These are phyloP conservation scores for Scartelaos histophorus DNA, from an alignment of 2,113 vertebrate species.

Conservation along the genomic window DNA sequence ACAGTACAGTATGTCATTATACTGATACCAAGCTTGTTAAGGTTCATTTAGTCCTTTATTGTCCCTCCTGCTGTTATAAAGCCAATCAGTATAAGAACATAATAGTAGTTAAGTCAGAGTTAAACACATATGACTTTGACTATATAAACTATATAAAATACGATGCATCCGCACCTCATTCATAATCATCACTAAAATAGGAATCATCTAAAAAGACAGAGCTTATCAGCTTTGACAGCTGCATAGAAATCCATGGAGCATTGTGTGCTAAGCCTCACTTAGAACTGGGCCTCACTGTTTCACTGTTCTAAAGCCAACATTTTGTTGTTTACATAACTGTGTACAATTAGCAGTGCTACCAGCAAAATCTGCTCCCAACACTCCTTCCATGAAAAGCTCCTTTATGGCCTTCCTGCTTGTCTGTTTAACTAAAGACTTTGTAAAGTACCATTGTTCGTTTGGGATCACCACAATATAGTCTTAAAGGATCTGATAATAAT, in stretches of 20 bases:
- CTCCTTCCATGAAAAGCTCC: neutral
- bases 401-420: neutral
- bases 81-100: neutral
- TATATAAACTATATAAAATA: neutral
- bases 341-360: constrained; percentile 1
- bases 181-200: constrained; percentile 63
- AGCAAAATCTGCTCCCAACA: neutral
- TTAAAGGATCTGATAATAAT: constrained; percentile 22
- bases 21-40: neutral
- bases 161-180: constrained; percentile 36
- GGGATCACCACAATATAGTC: neutral
- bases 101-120: neutral
- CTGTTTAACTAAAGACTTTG: neutral
- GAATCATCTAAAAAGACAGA: constrained; percentile 22
- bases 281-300: constrained; percentile 13
- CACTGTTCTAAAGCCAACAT: neutral
- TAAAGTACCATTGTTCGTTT: neutral
- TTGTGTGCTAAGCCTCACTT: constrained; percentile 20
- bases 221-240: constrained; percentile 55
- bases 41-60: neutral
- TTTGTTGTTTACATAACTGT: constrained; percentile 38
- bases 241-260: constrained; percentile 16
- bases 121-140: neutral
- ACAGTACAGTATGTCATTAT: constrained; percentile 3
- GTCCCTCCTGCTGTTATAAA: neutral